These are phyloP conservation scores for Columba guinea DNA, from an alignment of 2,797 vertebrate genomes.

Conservation along the genomic window DNA sequence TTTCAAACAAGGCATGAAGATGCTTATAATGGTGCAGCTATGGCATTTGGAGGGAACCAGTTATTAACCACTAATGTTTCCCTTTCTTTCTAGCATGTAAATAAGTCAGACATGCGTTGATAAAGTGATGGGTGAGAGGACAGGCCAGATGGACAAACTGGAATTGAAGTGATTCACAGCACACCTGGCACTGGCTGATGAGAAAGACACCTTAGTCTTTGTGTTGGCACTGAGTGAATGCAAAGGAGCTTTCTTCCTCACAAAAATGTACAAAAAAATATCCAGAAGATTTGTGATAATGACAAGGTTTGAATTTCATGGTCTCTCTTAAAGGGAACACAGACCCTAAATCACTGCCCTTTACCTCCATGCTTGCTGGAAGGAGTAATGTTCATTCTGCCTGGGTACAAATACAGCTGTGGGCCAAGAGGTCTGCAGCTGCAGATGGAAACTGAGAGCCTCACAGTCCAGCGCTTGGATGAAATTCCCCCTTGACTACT, in stretches of 20 bases:
- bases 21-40: neutral
- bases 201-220: neutral
- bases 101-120: neutral
- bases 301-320: neutral
- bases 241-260: neutral
- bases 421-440: neutral
- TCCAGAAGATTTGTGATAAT: neutral
- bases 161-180: neutral
- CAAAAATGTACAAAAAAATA: neutral
- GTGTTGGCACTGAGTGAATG: neutral
- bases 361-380: neutral
- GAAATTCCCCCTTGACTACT: neutral
- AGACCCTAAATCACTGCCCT: neutral
- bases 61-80: neutral
- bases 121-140: neutral
- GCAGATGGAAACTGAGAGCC: neutral
- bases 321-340: neutral
- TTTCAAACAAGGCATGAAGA: neutral
- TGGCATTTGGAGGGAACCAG: neutral
- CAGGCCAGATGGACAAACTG: neutral
- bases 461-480: neutral
- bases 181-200: neutral
- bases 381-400: neutral
- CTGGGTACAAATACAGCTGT: accelerated
- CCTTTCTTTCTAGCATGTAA: neutral